Evolutionary conservation across 2,888 invertebrate species (phyloP).

Genomic region (Cheilosia grossa): DNA sequence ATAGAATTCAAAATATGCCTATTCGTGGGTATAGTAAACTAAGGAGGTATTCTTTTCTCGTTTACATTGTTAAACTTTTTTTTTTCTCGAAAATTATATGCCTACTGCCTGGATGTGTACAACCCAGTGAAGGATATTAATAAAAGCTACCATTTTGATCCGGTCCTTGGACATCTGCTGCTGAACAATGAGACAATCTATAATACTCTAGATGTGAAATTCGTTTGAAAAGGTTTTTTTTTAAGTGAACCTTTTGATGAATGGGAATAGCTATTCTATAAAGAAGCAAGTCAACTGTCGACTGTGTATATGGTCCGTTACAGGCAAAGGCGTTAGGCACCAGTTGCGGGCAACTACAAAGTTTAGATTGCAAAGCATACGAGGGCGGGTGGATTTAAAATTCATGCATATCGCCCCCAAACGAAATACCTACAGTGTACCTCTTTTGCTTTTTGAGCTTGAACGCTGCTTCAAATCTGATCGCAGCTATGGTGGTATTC

Average conservation of each 20-base stretch:
- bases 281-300: too few species aligned
- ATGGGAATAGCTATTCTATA: too few species aligned
- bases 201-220: conserved; percentile 5
- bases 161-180: conserved; percentile 36
- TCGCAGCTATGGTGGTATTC: too few species aligned
- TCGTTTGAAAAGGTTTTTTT: neutral
- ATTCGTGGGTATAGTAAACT: conserved; percentile 16
- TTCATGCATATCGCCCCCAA: too few species aligned
- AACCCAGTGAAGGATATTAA: neutral
- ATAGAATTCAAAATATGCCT: conserved; percentile 6
- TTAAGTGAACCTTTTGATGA: neutral
- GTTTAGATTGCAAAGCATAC: too few species aligned
- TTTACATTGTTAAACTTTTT: conserved; percentile 27
- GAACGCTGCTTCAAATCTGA: too few species aligned
- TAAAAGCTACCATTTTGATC: conserved; percentile 19
- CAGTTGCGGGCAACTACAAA: too few species aligned
- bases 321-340: too few species aligned
- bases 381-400: too few species aligned
- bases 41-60: conserved; percentile 32
- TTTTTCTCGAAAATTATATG: conserved; percentile 6
- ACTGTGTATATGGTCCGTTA: too few species aligned
- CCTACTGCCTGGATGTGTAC: neutral
- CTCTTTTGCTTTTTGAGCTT: too few species aligned
- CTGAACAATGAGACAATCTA: conserved; percentile 1
- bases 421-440: too few species aligned